Evolutionary conservation across 2,888 invertebrate species (phyloP).

Genomic region (Teleiodes luculella): DNA sequence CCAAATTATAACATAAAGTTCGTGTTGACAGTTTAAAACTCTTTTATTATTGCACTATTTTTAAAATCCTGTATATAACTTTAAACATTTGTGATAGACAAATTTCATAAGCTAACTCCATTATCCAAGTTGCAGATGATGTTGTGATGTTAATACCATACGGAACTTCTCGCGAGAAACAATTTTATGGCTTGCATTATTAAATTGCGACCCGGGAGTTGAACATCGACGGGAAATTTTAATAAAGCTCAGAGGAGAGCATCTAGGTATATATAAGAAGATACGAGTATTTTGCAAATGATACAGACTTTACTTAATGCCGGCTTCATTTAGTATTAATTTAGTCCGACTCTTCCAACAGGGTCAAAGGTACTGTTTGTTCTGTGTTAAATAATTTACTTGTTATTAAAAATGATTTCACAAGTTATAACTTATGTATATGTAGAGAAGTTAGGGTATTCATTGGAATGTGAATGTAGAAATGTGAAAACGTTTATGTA

Average conservation of each 20-base stretch:
- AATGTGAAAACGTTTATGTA: conserved; percentile 9
- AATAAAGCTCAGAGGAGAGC: conserved; percentile 36
- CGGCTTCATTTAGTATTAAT: conserved; percentile 54
- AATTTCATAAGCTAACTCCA: neutral
- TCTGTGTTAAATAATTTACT: conserved; percentile 13
- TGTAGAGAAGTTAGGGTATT: neutral
- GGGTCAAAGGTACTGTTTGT: conserved; percentile 24
- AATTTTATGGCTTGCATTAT: conserved; percentile 50
- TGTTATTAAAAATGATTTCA: neutral
- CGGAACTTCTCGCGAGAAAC: conserved; percentile 33
- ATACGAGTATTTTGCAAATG: conserved; percentile 15
- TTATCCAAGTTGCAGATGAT: conserved; percentile 1
- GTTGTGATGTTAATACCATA: conserved; percentile 11
- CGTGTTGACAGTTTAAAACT: too few species aligned
- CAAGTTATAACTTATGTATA: neutral
- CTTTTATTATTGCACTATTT: too few species aligned
- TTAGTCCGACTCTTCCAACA: conserved; percentile 32
- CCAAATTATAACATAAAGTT: too few species aligned
- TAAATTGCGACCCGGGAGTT: conserved; percentile 41
- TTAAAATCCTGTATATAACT: neutral
- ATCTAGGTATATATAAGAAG: conserved; percentile 3
- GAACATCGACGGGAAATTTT: conserved; percentile 44
- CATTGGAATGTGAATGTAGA: conserved; percentile 4
- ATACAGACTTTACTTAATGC: conserved; percentile 34
- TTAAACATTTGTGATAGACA: neutral